phyloP scores from a whole-genome alignment of 2,113 vertebrate genomes.

The Tiliqua scincoides region DNA sequence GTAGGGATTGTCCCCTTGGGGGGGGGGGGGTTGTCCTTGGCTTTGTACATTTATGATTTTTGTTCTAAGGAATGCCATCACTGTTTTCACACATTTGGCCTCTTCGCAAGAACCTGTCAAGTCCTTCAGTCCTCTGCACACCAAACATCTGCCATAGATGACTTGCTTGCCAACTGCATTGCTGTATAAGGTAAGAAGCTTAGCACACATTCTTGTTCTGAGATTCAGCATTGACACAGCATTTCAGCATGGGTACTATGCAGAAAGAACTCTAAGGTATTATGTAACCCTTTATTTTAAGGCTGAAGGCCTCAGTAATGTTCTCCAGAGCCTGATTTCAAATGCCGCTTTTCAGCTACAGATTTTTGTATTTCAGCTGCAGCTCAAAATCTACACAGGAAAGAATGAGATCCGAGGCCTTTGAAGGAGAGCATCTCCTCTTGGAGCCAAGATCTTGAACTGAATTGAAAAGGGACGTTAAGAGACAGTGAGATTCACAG shows the following conservation, averaged over 20 bases:
- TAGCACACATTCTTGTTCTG: not conserved
- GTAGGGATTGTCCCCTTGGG: no score
- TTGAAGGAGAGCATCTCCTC: not conserved
- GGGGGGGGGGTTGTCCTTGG: not conserved
- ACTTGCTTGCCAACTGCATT: not conserved
- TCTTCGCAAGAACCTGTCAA: not conserved
- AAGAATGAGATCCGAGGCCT: not conserved
- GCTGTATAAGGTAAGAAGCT: not conserved
- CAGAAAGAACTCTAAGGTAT: not conserved
- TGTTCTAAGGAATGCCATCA: not conserved
- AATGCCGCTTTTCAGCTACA: not conserved
- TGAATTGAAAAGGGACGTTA: not conserved
- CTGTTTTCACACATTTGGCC: not conserved
- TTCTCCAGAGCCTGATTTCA: not conserved
- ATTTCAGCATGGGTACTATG: not conserved
- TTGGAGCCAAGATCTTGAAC: not conserved
- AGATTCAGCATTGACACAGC: not conserved
- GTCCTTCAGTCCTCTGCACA: not conserved
- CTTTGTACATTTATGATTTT: not conserved
- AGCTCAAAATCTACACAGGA: not conserved
- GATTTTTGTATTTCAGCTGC: not conserved
- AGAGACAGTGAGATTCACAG: rapidly evolving
- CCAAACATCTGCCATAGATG: not conserved
- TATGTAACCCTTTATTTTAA: not conserved
- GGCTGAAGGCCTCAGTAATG: not conserved